Conservation (phyloP, 2,888 invertebrate species). For the Tigriopus californicus region DNA sequence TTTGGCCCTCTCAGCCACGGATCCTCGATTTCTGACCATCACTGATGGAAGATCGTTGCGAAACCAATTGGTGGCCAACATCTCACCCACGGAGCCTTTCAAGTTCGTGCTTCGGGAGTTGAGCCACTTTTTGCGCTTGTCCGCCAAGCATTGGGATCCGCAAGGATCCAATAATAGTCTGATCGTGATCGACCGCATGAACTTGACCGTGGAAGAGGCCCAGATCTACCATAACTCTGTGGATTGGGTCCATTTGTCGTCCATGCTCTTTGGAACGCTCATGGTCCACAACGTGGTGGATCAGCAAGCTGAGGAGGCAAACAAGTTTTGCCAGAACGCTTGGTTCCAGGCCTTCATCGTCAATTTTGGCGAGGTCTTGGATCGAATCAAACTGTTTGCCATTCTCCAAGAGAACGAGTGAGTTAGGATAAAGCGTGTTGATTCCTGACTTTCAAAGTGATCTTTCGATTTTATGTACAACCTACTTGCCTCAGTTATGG, state of each 20-base stretch:
- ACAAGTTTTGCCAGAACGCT: constrained; percentile 5
- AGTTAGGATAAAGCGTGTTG: background rate
- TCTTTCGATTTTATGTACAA: background rate
- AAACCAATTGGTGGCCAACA: background rate
- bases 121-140: background rate
- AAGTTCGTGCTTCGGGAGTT: background rate
- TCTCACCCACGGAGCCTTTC: background rate
- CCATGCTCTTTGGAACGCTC: background rate
- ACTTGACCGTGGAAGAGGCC: background rate
- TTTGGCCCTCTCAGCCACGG: background rate
- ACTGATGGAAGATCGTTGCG: constrained; percentile 3
- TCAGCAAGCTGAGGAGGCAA: background rate
- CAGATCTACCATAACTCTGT: background rate
- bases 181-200: constrained; percentile 2
- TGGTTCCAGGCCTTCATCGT: constrained; percentile 8
- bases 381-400: constrained; percentile 12
- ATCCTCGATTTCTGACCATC: background rate
- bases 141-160: constrained; percentile 2
- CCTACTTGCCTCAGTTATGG: background rate
- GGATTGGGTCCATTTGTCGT: constrained; percentile 6
- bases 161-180: background rate
- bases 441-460: background rate
- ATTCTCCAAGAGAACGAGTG: constrained; percentile 1
- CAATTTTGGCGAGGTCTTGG: constrained; percentile 7
- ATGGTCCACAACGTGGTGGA: constrained; percentile 10